Percentiles rank a stretch among this genome's conserved stretches.
Conservation (phyloP, 2,113 vertebrate species). For the Halcyon malimbica region DNA sequence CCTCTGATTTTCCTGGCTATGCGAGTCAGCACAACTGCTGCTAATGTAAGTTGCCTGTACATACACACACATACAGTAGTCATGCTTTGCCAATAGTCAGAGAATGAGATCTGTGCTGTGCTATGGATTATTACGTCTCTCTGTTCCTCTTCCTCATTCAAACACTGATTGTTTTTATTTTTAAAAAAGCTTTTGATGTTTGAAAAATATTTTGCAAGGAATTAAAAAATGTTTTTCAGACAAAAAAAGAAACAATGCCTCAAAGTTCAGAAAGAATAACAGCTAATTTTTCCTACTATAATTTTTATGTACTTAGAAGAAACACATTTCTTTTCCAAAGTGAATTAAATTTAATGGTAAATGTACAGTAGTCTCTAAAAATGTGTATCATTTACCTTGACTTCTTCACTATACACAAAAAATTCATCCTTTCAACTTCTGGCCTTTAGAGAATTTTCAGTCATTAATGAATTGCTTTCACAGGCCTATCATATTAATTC, state of each 20-base stretch:
- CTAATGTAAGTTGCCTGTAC: not conserved
- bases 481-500: not conserved
- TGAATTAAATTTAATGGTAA: not conserved
- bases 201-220: not conserved
- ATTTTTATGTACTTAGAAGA: not conserved
- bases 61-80: not conserved
- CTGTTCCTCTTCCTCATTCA: not conserved
- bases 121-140: not conserved
- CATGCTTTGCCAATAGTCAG: not conserved
- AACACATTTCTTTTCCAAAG: not conserved
- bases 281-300: not conserved
- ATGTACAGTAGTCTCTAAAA: not conserved
- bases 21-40: not conserved
- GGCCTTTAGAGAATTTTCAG: not conserved
- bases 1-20: conserved; percentile 1
- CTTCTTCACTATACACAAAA: not conserved
- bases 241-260: not conserved
- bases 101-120: not conserved
- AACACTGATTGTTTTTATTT: not conserved
- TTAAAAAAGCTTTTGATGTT: not conserved
- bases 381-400: not conserved
- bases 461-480: not conserved
- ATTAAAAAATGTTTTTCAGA: not conserved
- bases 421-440: not conserved
- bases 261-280: not conserved